Conservation (phyloP, 1,140 invertebrate species). For the Holcopasites calliopsidis region DNA sequence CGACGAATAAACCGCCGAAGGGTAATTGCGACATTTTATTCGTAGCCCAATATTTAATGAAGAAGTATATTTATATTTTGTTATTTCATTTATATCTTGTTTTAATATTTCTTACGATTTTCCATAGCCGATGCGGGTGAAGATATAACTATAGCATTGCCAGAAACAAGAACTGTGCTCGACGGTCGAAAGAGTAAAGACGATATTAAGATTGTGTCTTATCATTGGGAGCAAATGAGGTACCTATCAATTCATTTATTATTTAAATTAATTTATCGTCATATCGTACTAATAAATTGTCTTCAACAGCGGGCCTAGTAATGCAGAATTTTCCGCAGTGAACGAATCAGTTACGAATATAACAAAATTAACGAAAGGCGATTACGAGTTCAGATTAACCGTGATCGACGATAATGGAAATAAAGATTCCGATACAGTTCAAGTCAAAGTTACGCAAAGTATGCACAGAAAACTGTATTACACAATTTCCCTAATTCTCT, state of each 20-base stretch:
- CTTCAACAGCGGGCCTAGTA: constrained; percentile 81
- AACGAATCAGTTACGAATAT: constrained; percentile 87
- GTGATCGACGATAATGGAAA: constrained; percentile 93
- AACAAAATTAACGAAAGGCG: constrained; percentile 89
- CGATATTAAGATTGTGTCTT: constrained; percentile 90
- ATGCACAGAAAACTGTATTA: constrained; percentile 75
- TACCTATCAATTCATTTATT: constrained; percentile 36
- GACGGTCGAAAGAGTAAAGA: constrained; percentile 92
- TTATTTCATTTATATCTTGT: too few relatives aligned
- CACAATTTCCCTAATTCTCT: neutral
- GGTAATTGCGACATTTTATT: constrained; percentile 77
- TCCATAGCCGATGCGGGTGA: constrained; percentile 82
- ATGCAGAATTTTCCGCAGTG: constrained; percentile 72
- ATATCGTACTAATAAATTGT: neutral
- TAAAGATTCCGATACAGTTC: constrained; percentile 85
- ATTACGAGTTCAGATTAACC: constrained; percentile 91
- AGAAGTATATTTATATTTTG: constrained; percentile 3
- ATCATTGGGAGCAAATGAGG: constrained; percentile 89
- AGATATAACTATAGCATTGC: constrained; percentile 87
- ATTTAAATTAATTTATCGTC: neutral
- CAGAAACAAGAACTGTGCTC: constrained; percentile 87
- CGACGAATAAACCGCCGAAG: constrained; percentile 90
- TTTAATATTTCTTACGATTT: constrained; percentile 39
- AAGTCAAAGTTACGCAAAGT: constrained; percentile 94
- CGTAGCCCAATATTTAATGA: neutral